Conservation (phyloP, 2,888 invertebrate species). For the Hymenopus coronatus region DNA sequence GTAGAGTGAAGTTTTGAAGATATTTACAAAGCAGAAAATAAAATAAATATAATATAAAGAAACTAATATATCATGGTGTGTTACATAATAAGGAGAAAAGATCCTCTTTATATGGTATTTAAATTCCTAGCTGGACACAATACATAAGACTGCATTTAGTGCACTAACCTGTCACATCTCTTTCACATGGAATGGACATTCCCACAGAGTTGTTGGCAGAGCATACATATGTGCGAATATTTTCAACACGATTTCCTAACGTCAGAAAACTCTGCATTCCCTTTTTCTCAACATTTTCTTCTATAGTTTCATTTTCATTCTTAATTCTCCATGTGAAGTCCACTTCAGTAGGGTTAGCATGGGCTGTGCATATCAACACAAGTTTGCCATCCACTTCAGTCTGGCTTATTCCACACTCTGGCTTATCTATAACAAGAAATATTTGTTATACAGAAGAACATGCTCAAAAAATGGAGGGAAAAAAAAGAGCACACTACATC, state of each 20-base stretch:
- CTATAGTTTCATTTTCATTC: constrained; percentile 75
- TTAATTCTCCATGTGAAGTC: constrained; percentile 82
- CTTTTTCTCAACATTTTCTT: constrained; percentile 55
- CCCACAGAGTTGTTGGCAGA: constrained; percentile 83
- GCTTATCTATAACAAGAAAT: constrained; percentile 63
- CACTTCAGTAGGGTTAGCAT: constrained; percentile 75
- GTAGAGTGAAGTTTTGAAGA: too few species aligned
- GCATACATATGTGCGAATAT: constrained; percentile 77
- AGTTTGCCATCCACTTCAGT: constrained; percentile 70
- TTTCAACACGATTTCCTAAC: constrained; percentile 60
- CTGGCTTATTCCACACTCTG: constrained; percentile 77
- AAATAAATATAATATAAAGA: too few species aligned
- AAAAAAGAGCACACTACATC: too few species aligned
- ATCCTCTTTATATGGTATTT: not conserved
- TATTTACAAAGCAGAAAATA: too few species aligned
- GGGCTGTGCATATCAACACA: constrained; percentile 75
- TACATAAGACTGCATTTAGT: not conserved
- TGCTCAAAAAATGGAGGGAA: not conserved
- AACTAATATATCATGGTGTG: too few species aligned
- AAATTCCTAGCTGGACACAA: not conserved
- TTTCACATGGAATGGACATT: constrained; percentile 53
- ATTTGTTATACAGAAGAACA: not conserved
- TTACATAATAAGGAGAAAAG: too few species aligned
- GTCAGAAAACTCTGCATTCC: constrained; percentile 60
- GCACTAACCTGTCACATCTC: constrained; percentile 52